Evolutionary conservation across 2,113 vertebrate species (phyloP).

Genomic region (Neofelis nebulosa): DNA sequence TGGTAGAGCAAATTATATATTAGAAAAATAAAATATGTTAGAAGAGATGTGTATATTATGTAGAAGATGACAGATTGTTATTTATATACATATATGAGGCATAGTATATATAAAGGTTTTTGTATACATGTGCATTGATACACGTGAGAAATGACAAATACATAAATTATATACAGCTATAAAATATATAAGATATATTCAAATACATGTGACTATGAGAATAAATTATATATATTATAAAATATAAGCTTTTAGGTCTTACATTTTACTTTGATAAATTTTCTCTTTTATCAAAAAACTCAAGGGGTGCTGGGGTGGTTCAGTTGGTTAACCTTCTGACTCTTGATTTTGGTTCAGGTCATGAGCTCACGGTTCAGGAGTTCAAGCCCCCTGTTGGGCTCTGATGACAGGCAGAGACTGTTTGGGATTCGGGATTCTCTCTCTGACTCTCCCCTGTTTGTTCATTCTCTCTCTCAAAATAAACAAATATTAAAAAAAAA

Average conservation of each 20-base stretch:
- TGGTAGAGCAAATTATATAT: background rate
- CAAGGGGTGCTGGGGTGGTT: no score
- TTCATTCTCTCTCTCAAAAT: no score
- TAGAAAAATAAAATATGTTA: constrained; percentile 19
- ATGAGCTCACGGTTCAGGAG: no score
- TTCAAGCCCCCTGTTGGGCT: no score
- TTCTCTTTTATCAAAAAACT: background rate
- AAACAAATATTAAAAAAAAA: no score
- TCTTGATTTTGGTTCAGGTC: no score
- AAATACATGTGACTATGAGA: background rate
- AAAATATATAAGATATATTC: background rate
- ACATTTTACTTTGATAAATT: background rate
- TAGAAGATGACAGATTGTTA: background rate
- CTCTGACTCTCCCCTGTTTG: no score
- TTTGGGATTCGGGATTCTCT: no score
- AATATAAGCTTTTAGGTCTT: background rate
- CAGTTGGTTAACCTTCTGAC: no score
- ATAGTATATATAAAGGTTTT: background rate
- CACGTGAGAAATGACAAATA: background rate
- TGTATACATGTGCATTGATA: background rate
- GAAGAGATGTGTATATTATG: background rate
- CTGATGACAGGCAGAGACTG: no score
- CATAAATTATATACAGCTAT: background rate
- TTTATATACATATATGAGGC: background rate
- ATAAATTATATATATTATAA: background rate